phyloP scores from a whole-genome alignment of 2,113 vertebrate species.

The Chelonoidis abingdonii region DNA sequence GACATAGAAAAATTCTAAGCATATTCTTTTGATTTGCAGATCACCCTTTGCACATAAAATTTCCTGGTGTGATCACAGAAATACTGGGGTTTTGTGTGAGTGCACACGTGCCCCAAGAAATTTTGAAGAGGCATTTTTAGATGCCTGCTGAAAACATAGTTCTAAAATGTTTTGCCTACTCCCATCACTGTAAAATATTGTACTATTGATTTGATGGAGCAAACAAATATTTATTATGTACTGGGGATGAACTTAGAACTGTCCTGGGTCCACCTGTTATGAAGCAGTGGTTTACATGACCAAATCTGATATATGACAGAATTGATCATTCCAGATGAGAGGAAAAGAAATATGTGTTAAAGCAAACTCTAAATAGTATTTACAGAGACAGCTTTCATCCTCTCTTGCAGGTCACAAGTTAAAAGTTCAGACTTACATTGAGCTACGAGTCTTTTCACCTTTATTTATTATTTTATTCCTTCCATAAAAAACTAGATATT shows the following conservation, averaged over 20 bases:
- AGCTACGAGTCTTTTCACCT: neutral
- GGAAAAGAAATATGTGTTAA: neutral
- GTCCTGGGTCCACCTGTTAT: neutral
- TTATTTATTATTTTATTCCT: neutral
- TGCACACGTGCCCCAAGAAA: neutral
- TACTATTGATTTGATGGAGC: neutral
- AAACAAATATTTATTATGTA: neutral
- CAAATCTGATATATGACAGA: neutral
- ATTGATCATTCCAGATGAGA: neutral
- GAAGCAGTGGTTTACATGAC: neutral
- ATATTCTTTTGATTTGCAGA: neutral
- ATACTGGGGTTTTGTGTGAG: neutral
- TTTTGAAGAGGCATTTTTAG: neutral
- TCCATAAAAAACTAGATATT: neutral
- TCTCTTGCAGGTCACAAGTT: neutral
- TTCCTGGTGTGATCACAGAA: neutral
- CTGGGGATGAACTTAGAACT: neutral
- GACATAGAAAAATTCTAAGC: neutral
- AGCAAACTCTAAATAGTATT: neutral
- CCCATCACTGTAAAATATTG: neutral
- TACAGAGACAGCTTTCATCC: neutral
- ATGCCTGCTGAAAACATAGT: neutral
- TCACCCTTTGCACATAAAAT: neutral
- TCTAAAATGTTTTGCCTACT: neutral
- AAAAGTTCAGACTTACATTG: neutral